Evolutionary conservation across 2,113 vertebrate genomes (phyloP).

Genomic region (Xenopus borealis): DNA sequence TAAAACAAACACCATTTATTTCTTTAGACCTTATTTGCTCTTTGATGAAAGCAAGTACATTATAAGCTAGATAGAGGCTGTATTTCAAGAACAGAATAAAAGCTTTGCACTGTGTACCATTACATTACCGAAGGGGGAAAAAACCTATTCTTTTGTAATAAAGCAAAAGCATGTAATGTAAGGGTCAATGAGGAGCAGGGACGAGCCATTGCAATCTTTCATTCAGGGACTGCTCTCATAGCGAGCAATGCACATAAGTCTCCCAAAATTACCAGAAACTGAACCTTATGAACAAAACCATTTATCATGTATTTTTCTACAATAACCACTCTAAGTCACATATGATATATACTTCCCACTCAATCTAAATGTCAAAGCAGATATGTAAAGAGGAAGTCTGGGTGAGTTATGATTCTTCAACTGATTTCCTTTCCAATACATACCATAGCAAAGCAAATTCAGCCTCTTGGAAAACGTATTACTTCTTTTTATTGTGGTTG

Average conservation of each 20-base stretch:
- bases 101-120: no score
- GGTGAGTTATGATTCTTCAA: constrained; percentile 1
- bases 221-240: constrained; percentile 20
- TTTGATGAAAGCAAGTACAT: no score
- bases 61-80: no score
- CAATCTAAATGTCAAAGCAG: constrained; percentile 7
- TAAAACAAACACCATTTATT: no score
- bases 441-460: neutral
- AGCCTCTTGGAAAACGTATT: no score
- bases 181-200: constrained; percentile 38
- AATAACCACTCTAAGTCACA: constrained; percentile 13
- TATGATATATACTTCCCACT: constrained; percentile 15
- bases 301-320: constrained; percentile 25
- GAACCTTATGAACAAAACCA: constrained; percentile 32
- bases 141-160: no score
- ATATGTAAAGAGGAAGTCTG: neutral
- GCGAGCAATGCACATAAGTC: constrained; percentile 24
- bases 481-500: no score
- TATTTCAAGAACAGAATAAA: no score
- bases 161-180: constrained; percentile 15
- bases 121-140: no score
- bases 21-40: no score
- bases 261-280: constrained; percentile 36
- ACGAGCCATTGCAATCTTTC: constrained; percentile 24
- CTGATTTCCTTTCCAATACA: constrained; percentile 9